Evolutionary conservation across 2,888 invertebrate species (phyloP), one percentile per base, ranked within the genome.

Genomic region (Microctonus aethiopoides): DNA sequence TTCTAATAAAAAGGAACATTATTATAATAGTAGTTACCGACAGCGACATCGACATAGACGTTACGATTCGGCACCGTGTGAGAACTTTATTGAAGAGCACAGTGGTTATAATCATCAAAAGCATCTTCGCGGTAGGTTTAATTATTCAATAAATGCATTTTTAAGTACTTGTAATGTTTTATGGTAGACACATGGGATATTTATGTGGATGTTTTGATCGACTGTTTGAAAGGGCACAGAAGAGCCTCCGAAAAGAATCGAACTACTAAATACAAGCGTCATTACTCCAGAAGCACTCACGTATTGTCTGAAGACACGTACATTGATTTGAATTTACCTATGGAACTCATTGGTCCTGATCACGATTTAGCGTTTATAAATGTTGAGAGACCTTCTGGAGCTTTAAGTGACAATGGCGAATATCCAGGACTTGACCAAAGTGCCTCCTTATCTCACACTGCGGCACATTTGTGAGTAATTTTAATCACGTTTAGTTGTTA

Each of bases 361-460:
- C 83, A 71, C 82, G 85, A 59, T 36, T 78, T 83, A 62, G 79
- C 83, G 26, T 74, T 84, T 74, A 82, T 86, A 69, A 81, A 83
- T 76, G 83, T 81, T 70, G 80, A 81, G 68, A 79, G 80, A 67
- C 74, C 80, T 59, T 79, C 81, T 46, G 82, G 84, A 72, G 79
- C 80, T 60, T 60, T 81, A 68, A 80, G 75, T 73, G 82, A 84
- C 64, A 76, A 78, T 72, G 80, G 78, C 77, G 82, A 85, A 64
- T 83, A 82, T 73, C 78, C 83, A 69, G 80, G 81, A 76, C 78
- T 85, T 74, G 81, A 85, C 80, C 84, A 78, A 79, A 86, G 84
- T 80, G 83, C 85, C 81, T 84, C 82, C 76, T 80, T 84, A 77
- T 81, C 85, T 57, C 83, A 84, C 77, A 84, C 80, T 75, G 77